Evolutionary conservation across 2,113 vertebrate species (phyloP), one percentile per base, ranked within the genome.

Genomic region (Bagarius yarrelli): DNA sequence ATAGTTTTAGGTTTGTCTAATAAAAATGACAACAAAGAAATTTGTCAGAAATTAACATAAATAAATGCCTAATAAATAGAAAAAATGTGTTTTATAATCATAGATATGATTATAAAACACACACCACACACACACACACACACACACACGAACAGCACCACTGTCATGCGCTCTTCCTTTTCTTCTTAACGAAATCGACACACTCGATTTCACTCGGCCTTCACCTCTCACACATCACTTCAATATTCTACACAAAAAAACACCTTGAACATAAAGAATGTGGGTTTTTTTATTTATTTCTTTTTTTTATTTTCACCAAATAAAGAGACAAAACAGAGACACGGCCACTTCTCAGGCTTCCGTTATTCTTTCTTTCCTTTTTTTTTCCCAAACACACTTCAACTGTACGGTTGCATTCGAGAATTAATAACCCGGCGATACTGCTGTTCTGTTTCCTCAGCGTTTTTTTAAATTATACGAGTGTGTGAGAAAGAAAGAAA

Each of bases 281-380:
- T 27, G 44, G 50, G 30, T 5, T 34, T 72, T 59, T 61, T 15
- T 34, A 59, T n/a, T 72, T 44, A 50, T 30, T 59, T 61, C 21
- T n/a, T 71, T n/a, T 72, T 44, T 32, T 30, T 9, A 23, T 5
- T 40, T 60, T 55, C 16, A 40, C 12, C 12, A 57, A 70, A 70
- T 36, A 64, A 64, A 63, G 16, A 64, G 23, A 14, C 18, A 21
- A 57, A 40, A 81, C 34, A 27, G 61, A 76, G 63, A 76, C 53
- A 56, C 72, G 53, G 50, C 52, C 83, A 74, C 79, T 66, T 77
- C 79, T 74, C 83, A 53, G 47, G 47, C 80, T 44, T 30, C 66
- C 27, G 77, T 77, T 76, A 72, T 70, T 50, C 25, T 40, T 47
- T 27, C 23, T 13, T 47, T 16, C 30, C 36, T 8, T 66, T n/a